Base-by-base conservation (phyloP, 2,797 vertebrate genomes). In the Rhyacichthys aspro region DNA sequence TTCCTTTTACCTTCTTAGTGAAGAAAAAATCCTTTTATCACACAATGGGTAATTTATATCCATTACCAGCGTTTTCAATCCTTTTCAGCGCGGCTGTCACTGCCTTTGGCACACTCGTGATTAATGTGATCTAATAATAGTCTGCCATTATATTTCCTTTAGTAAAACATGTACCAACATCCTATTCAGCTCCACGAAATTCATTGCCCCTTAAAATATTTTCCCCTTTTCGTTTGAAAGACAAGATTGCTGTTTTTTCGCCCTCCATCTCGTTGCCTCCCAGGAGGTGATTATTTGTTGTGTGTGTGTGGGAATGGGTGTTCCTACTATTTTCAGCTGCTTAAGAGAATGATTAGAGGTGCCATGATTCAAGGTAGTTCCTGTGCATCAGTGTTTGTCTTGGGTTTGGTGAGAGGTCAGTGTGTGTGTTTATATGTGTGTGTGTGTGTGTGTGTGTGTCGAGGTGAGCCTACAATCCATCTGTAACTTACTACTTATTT, bases 91-190 rank as follows among this genome's bases (percentile, higher is more conserved):
- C 90, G 95, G 93, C 96, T 98, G 97, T 98, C 96, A 99, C 93
- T 94, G 95, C 96, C 96, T 94, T 98, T 97, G 96, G 96, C 96
- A 96, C 95, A 94, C 95, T 95, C 93, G 94, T 98, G 96, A 99
- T 99, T 99, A 98, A 99, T 98, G 96, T 96, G 96, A 97, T 98
- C 96, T 98, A 98, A 98, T 98, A 99, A 99, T 99, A 99, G 95
- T 95, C 93, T 95, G 94, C 95, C 96, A 96, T 97, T 98, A 97
- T 98, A 98, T 98, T 96, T 98, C 96, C 96, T 99, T 94, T 98
- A 96, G 96, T 98, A 96, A 98, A 99, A 98, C 96, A 97, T 96
- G 96, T 95, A 97, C 94, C 96, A 98, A 97, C 97, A 98, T 97
- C 96, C 96, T 95, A 95, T 96, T 98, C 96, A 95, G 94, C 94